Conservation (phyloP, 1,140 invertebrate genomes). For the Condylostylus longicornis region DNA sequence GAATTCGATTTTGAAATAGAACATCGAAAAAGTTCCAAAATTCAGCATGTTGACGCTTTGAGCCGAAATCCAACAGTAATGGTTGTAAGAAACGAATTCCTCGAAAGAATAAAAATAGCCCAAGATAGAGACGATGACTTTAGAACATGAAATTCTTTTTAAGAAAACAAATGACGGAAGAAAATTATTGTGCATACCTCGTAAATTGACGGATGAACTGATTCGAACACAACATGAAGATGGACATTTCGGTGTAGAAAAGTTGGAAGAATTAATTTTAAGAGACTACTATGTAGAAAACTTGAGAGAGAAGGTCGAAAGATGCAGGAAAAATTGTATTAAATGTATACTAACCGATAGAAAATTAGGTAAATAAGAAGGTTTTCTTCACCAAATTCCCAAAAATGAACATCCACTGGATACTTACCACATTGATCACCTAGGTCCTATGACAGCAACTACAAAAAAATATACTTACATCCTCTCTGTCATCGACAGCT, state of each 20-base stretch:
- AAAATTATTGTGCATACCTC: not conserved
- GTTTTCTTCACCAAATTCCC: constrained; percentile 17
- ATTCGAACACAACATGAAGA: constrained; percentile 3
- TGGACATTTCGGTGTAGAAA: constrained; percentile 2
- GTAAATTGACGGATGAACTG: constrained; percentile 1
- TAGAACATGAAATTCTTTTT: too few species aligned
- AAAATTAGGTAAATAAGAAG: constrained; percentile 29
- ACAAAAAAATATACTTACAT: constrained; percentile 30
- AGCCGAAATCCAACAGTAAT: constrained; percentile 22
- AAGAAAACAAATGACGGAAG: not conserved
- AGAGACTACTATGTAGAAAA: constrained; percentile 4
- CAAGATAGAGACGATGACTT: constrained; percentile 6
- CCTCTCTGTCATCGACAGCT: constrained; percentile 25
- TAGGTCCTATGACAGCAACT: constrained; percentile 19
- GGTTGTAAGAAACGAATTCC: constrained; percentile 3
- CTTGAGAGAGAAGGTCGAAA: constrained; percentile 15
- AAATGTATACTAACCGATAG: constrained; percentile 16
- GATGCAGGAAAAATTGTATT: constrained; percentile 19
- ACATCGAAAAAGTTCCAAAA: constrained; percentile 23
- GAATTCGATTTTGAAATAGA: constrained; percentile 24
- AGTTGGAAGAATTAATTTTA: not conserved
- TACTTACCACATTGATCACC: constrained; percentile 9
- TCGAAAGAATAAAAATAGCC: not conserved
- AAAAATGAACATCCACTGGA: constrained; percentile 12
- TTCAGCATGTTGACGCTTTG: constrained; percentile 31